Conservation (phyloP, 2,113 vertebrate species). For the Phalacrocorax pelagicus region DNA sequence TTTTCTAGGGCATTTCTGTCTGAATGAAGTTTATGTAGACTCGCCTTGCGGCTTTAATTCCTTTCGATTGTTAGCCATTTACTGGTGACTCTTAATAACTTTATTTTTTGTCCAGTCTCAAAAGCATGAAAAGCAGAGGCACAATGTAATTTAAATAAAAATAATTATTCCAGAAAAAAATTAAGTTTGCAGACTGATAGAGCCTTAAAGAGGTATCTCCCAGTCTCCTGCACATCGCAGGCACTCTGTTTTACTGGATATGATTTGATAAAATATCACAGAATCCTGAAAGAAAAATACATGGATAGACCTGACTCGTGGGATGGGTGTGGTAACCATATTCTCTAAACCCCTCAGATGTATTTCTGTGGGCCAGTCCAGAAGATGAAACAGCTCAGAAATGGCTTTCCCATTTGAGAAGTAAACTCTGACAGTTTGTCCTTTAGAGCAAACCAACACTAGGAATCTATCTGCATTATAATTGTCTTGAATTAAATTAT, state of each 20-base stretch:
- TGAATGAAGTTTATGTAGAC: background rate
- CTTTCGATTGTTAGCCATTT: background rate
- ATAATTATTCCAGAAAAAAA: background rate
- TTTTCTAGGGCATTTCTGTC: background rate
- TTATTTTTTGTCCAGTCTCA: background rate
- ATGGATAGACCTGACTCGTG: background rate
- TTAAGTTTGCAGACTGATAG: background rate
- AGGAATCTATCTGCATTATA: background rate
- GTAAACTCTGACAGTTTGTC: background rate
- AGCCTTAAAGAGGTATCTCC: background rate
- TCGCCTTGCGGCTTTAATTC: background rate
- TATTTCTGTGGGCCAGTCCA: background rate
- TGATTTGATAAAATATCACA: background rate
- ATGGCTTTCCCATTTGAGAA: background rate
- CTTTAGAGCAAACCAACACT: background rate
- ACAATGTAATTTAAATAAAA: background rate
- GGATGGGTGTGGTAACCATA: background rate
- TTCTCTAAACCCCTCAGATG: background rate
- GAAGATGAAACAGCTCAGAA: background rate
- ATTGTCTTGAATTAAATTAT: background rate
- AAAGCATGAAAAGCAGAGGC: background rate
- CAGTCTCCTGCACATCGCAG: background rate
- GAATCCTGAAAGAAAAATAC: background rate
- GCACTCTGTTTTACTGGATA: background rate
- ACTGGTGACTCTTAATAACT: background rate